Base-by-base conservation (phyloP, 37 sponge, comb jelly and placozoan species). In the Crambe crambe region DNA sequence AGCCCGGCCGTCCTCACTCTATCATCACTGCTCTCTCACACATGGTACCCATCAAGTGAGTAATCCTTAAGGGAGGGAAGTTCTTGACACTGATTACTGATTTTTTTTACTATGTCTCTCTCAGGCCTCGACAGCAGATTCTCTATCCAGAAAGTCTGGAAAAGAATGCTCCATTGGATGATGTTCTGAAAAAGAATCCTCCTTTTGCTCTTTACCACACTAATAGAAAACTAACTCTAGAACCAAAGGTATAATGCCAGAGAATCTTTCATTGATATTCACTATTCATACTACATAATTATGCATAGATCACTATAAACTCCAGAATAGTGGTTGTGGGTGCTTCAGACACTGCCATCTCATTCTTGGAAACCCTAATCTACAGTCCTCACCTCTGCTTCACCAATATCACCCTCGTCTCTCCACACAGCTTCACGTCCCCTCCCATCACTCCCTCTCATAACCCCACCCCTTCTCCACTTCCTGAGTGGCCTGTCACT, bases 371-470 rank as follows among this genome's bases (percentile, higher is more conserved):
- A 74, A 67, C 83, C 27, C 87, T 97, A 21, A 58, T 93, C 26
- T 90, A 80, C 82, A 92, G 91, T 66, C 97, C 99, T 37, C 97
- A 98, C 79, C 72, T 98, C 20, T 78, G 68, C 78, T 98, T 98
- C 83, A 94, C 91, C 81, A 98, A 96, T 78, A 73, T 98, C 51
- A 82, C 79, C 1, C 83, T 98, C 4, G 65, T 98, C 44, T 92
- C 93, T 42, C 90, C 94, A 26, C 47, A 91, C 58, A 97, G 97
- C 3, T 35, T 95, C 59, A 86, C 93, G 60, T 30, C 66, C 31
- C 51, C 56, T 54, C 66, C 66, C 30, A 36, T 40, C 60, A 29
- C 44, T 60, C 35, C 66, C 25, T 2, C 1, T 30, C n/a, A 60
- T 25, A 47, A 47, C 51, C n/a, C n/a, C n/a, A 47, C 51, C 94